These are phyloP conservation scores for Callipepla squamata DNA, from an alignment of 2,113 vertebrate genomes.

Conservation along the genomic window DNA sequence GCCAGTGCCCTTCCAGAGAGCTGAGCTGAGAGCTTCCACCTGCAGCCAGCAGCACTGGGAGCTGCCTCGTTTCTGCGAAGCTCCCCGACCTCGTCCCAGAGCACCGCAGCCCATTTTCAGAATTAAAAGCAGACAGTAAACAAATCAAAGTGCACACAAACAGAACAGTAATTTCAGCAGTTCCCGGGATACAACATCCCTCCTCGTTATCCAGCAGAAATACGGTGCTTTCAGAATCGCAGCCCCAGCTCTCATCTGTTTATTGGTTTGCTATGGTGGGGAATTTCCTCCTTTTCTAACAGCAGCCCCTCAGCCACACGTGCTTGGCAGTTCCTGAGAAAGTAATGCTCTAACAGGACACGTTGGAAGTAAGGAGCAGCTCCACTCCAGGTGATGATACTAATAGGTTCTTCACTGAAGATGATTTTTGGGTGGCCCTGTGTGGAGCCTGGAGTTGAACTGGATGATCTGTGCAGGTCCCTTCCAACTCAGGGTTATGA, in stretches of 20 bases:
- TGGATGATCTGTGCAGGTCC: no score
- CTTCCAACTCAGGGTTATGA: no score
- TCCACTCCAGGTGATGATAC: background rate
- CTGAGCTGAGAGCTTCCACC: background rate
- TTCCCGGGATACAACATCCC: background rate
- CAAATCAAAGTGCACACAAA: background rate
- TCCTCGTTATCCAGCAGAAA: background rate
- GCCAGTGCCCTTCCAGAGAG: background rate
- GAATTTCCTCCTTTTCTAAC: constrained; percentile 20
- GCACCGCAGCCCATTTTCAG: background rate
- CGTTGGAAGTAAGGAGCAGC: background rate
- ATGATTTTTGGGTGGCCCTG: no score
- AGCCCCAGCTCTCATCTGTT: background rate
- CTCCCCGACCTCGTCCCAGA: background rate
- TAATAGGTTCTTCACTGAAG: background rate
- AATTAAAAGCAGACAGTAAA: constrained; percentile 9
- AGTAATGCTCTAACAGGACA: background rate
- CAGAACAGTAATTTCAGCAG: background rate
- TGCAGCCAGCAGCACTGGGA: background rate
- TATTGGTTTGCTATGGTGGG: background rate
- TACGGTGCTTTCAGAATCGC: background rate
- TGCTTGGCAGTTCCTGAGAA: background rate
- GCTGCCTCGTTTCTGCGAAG: background rate
- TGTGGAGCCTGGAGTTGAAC: no score
- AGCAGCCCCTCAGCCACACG: background rate